Base-by-base conservation (phyloP, 1,140 invertebrate species). In the Zaprionus kolodkinae region DNA sequence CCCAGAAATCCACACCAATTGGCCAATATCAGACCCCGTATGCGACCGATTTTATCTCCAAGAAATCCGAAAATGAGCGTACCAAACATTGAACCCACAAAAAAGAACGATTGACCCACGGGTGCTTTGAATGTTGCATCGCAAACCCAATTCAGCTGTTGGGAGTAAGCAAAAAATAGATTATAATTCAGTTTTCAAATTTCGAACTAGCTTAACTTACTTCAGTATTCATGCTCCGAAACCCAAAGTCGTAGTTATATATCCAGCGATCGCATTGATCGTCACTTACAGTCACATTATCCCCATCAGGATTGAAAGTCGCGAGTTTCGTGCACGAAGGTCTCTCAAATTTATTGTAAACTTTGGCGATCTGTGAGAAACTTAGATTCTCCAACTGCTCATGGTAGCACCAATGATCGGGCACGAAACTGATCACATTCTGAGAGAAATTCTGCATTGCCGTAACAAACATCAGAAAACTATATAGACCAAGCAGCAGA, bases 141-240 rank as follows among this genome's bases (percentile, higher is more conserved):
- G 72, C 95, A 95, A 6, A 95, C 93, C 95, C 95, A 95, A 75
- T 95, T 90, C 4, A 94, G 79, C 94, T 95, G 76, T 33, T 79
- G 75, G 50, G 6, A 38, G 13, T 15, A 43, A 36, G 6, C 7
- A 3, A 7, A 30, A 17, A 30, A n/a, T 27, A 54, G 36, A 66
- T 50, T 63, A 69, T 35, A 61, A 13, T 21, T 2, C 11, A 25
- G 6, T 11, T 1, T 40, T n/a, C n/a, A 3, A 17, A 11, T 13
- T 30, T 1, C n/a, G 15, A 25, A 11, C 45, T 15, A 27, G n/a
- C 10, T 6, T 12, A 9, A 63, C 86, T 73, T 74, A 94, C 94
- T 84, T 95, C 94, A n/a, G 94, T 93, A 38, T 94, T 93, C 68
- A 94, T 93, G 69, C 94, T 94, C 15, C 90, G 72, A 68, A 93